Percentiles rank a stretch among this genome's conserved stretches.
Conservation (phyloP, 2,888 invertebrate genomes). For the Dioctria linearis region DNA sequence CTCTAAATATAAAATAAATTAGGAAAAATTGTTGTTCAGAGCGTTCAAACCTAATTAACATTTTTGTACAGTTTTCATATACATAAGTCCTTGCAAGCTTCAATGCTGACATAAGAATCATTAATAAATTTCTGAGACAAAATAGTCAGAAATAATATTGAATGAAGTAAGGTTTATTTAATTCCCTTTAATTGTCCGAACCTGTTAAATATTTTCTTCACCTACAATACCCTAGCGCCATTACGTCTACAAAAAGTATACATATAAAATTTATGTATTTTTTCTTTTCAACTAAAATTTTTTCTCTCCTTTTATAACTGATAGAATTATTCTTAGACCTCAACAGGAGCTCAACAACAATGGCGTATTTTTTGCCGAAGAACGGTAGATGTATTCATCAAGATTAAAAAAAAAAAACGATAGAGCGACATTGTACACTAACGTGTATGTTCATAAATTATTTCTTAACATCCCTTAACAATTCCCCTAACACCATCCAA, state of each 20-base stretch:
- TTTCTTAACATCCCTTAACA: conserved; percentile 36
- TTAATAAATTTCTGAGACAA: no score
- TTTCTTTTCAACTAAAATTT: background rate
- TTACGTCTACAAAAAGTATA: conserved; percentile 13
- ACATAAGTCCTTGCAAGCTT: no score
- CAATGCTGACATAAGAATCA: no score
- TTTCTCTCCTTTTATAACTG: conserved; percentile 14
- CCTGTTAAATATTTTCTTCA: no score
- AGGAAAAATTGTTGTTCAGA: no score
- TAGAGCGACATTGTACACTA: conserved; percentile 2
- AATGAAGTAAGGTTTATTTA: no score
- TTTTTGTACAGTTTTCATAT: no score
- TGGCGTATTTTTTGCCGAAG: background rate
- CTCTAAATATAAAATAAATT: no score
- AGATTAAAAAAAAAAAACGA: conserved; percentile 18
- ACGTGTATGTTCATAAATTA: conserved; percentile 38
- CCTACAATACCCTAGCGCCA: conserved; percentile 15
- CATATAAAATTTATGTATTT: no score
- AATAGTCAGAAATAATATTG: no score
- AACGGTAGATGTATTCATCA: conserved; percentile 13
- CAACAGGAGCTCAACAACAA: conserved; percentile 40
- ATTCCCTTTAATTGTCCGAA: no score
- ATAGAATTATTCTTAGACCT: conserved; percentile 4
- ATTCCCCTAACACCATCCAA: conserved; percentile 3
- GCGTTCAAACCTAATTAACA: no score